These are phyloP conservation scores for Genyomyrus donnyi DNA, from an alignment of 2,113 vertebrate species.

Conservation along the genomic window DNA sequence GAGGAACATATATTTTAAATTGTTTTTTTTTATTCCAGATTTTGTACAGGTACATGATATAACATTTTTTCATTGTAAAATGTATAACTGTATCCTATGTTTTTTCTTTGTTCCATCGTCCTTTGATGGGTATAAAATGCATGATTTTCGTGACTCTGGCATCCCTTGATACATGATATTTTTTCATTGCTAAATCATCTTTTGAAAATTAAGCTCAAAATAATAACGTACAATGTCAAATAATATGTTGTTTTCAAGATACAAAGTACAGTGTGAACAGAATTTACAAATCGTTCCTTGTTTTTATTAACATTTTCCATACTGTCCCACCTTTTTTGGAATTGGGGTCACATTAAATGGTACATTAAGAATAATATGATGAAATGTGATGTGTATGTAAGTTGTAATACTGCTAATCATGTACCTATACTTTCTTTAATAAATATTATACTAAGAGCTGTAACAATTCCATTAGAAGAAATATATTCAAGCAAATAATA, in stretches of 20 bases:
- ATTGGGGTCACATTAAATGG: not conserved
- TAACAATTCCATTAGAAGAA: not conserved
- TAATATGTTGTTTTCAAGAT: not conserved
- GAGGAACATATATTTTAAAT: too few relatives aligned
- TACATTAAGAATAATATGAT: not conserved
- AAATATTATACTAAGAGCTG: not conserved
- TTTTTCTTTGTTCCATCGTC: too few relatives aligned
- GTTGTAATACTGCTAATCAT: not conserved
- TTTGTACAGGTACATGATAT: too few relatives aligned
- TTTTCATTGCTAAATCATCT: too few relatives aligned
- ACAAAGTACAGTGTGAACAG: not conserved
- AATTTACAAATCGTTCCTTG: not conserved
- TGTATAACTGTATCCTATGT: too few relatives aligned
- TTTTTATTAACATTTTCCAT: not conserved
- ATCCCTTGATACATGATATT: too few relatives aligned
- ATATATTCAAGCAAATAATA: not conserved
- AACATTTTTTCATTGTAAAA: too few relatives aligned
- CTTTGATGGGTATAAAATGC: not conserved
- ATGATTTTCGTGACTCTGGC: too few relatives aligned
- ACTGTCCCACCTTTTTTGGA: not conserved
- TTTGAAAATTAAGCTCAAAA: too few relatives aligned
- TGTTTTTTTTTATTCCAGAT: too few relatives aligned
- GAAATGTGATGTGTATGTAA: not conserved
- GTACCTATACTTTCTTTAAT: not conserved
- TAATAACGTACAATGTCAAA: not conserved